Percentiles rank a stretch among this genome's conserved stretches.
phyloP scores from a whole-genome alignment of 30 jellyfish, hydroid and myxozoan species.

The Aurelia aurita complex sp. Pacific region DNA sequence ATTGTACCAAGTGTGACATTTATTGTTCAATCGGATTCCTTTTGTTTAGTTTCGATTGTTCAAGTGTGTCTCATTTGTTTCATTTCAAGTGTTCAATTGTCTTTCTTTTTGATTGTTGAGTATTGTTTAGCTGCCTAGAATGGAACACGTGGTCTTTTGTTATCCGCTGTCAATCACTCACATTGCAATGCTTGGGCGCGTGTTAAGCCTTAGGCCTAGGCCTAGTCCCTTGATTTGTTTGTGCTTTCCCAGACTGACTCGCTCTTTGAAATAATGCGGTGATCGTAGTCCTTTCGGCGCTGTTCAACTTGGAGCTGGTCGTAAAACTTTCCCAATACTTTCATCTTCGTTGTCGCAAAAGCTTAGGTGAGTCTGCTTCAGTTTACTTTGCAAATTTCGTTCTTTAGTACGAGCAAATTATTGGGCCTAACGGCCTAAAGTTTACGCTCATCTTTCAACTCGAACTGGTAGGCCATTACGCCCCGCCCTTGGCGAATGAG shows the following conservation, averaged over 20 bases:
- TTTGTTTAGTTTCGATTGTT: no score
- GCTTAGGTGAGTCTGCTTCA: conserved; percentile 18
- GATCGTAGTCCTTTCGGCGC: conserved; percentile 5
- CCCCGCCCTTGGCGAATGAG: conserved; percentile 67
- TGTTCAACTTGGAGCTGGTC: conserved; percentile 1
- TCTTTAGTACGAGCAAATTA: background rate
- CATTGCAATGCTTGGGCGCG: conserved; percentile 37
- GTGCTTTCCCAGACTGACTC: conserved; percentile 12
- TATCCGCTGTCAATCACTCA: conserved; percentile 56
- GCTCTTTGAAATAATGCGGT: conserved; percentile 43
- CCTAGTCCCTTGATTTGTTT: conserved; percentile 68
- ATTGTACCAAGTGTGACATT: no score
- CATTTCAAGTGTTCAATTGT: no score
- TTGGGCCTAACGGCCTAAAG: conserved; percentile 76
- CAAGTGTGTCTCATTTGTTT: no score
- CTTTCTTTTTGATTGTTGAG: no score
- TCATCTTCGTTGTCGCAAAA: conserved; percentile 1
- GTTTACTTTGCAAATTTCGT: background rate
- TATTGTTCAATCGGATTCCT: no score
- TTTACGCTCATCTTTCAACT: background rate
- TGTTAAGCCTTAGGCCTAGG: conserved; percentile 76
- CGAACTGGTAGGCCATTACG: conserved; percentile 22
- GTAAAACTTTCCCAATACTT: background rate
- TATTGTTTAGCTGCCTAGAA: no score
- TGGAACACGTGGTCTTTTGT: conserved; percentile 11